A percentile compares a stretch with the other conserved stretches of the same genome.
phyloP scores from a whole-genome alignment of 1,140 invertebrate species.

The Platorchestia sp. region DNA sequence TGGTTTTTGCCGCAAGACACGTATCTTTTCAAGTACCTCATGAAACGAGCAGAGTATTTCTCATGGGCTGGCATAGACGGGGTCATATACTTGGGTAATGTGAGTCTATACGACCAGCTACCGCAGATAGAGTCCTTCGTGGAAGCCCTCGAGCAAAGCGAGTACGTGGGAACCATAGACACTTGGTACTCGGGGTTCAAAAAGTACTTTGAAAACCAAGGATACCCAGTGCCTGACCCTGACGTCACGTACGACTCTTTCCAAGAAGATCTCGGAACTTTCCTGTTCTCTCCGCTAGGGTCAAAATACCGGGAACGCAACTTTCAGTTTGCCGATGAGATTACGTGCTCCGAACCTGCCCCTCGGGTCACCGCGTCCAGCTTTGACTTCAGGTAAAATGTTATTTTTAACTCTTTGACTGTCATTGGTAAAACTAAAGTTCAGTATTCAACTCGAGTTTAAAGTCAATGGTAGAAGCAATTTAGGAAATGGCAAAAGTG shows the following conservation, averaged over 20 bases:
- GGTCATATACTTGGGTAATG: constrained; percentile 78
- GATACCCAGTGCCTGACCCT: constrained; percentile 56
- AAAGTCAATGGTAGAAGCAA: too few relatives aligned
- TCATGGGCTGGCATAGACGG: constrained; percentile 69
- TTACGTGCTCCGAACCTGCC: constrained; percentile 75
- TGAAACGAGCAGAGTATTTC: constrained; percentile 65
- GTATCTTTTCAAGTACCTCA: constrained; percentile 67
- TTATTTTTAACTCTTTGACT: too few relatives aligned
- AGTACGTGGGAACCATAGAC: constrained; percentile 61
- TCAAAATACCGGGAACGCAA: constrained; percentile 78
- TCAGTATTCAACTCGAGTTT: too few relatives aligned
- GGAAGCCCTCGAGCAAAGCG: constrained; percentile 25
- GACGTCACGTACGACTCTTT: constrained; percentile 54
- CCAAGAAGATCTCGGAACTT: constrained; percentile 71
- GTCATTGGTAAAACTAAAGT: too few relatives aligned
- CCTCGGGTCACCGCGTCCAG: constrained; percentile 61
- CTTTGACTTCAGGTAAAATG: constrained; percentile 56
- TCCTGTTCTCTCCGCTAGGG: constrained; percentile 79
- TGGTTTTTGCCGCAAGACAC: constrained; percentile 75
- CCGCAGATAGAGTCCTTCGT: constrained; percentile 72
- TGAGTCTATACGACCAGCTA: constrained; percentile 78
- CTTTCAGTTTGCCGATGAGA: constrained; percentile 76
- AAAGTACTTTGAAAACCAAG: constrained; percentile 60
- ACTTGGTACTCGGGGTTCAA: constrained; percentile 73
- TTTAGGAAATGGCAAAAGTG: too few relatives aligned